phyloP scores from a whole-genome alignment of 2,113 vertebrate genomes.

The Tetraodon nigroviridis region DNA sequence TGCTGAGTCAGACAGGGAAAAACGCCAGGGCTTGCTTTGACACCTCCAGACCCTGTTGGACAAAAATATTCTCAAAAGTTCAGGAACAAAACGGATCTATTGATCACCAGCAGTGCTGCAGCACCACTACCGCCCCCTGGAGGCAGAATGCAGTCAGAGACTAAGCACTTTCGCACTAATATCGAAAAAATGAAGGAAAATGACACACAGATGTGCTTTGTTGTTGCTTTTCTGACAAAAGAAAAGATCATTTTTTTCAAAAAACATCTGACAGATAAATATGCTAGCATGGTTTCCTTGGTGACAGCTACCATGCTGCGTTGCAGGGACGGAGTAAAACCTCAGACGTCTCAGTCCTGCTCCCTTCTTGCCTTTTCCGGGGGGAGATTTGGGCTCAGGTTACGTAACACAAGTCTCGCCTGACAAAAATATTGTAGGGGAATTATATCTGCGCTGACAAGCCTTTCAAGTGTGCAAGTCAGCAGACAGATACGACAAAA shows the following conservation, averaged over 20 bases:
- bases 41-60: not conserved
- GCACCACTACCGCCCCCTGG: too few species aligned
- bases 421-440: constrained; percentile 33
- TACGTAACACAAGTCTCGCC: constrained; percentile 33
- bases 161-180: too few species aligned
- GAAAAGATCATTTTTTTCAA: too few species aligned
- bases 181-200: too few species aligned
- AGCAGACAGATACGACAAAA: constrained; percentile 28
- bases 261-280: too few species aligned
- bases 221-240: too few species aligned
- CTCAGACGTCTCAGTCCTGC: constrained; percentile 20
- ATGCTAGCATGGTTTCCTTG: too few species aligned
- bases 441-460: constrained; percentile 45
- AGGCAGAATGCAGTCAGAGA: too few species aligned
- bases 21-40: not conserved
- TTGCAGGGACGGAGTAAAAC: not conserved
- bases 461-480: constrained; percentile 52
- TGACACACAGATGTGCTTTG: too few species aligned
- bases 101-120: too few species aligned
- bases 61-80: not conserved
- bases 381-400: constrained; percentile 24
- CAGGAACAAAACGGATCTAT: too few species aligned
- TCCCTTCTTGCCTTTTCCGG: constrained; percentile 26
- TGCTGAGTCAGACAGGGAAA: constrained; percentile 24
- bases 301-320: too few species aligned